These are phyloP conservation scores for Hecatera dysodea DNA, from an alignment of 2,888 invertebrate genomes.

Conservation along the genomic window DNA sequence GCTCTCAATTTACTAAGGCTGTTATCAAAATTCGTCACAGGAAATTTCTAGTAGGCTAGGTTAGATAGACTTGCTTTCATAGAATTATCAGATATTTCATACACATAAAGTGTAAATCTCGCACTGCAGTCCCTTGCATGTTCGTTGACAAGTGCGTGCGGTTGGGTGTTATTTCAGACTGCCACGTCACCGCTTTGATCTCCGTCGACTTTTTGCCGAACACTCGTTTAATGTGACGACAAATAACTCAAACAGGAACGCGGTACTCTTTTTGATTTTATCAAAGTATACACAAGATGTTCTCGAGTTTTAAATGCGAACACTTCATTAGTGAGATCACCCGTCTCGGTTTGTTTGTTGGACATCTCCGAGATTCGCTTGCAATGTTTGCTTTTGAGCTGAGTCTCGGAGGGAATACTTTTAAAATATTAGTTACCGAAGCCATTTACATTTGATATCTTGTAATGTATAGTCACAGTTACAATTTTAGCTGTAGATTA, in stretches of 20 bases:
- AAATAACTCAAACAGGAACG: constrained; percentile 88
- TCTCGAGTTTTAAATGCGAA: constrained; percentile 83
- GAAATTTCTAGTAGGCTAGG: not conserved
- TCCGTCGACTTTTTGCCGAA: constrained; percentile 85
- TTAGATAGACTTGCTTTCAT: constrained; percentile 18
- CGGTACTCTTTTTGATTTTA: constrained; percentile 85
- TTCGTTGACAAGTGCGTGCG: constrained; percentile 76
- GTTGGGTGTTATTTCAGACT: constrained; percentile 85
- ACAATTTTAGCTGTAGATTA: constrained; percentile 33
- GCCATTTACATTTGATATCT: constrained; percentile 40
- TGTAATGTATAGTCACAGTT: constrained; percentile 25
- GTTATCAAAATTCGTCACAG: not conserved
- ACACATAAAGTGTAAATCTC: constrained; percentile 59
- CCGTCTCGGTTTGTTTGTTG: constrained; percentile 73
- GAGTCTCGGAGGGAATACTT: constrained; percentile 55
- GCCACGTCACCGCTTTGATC: constrained; percentile 88
- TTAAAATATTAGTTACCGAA: constrained; percentile 50
- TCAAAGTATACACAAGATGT: constrained; percentile 79
- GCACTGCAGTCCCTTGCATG: constrained; percentile 58
- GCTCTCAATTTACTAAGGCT: not conserved
- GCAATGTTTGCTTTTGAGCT: constrained; percentile 70
- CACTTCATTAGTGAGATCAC: constrained; percentile 88
- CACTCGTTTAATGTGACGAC: constrained; percentile 89
- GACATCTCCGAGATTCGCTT: constrained; percentile 73
- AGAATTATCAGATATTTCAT: constrained; percentile 37